phyloP scores from a whole-genome alignment of 2,888 invertebrate genomes.

The Brachynemurus nebulosus region DNA sequence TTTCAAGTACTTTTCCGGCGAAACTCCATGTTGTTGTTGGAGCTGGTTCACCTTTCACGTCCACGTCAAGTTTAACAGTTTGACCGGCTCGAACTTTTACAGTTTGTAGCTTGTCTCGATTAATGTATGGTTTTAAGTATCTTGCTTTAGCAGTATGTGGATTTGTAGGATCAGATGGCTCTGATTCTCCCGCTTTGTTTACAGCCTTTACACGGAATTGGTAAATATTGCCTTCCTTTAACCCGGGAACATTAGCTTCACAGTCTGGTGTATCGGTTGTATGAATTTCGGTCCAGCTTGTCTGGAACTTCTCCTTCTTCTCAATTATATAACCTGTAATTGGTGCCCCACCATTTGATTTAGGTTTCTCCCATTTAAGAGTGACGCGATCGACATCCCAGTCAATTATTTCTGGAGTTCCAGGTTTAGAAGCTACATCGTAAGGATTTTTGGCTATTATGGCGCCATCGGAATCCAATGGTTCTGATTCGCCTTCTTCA shows the following conservation, averaged over 20 bases:
- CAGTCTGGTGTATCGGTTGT: conserved; percentile 58
- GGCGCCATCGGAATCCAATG: conserved; percentile 77
- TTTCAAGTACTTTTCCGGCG: conserved; percentile 51
- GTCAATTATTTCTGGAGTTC: conserved; percentile 71
- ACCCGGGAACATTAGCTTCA: conserved; percentile 69
- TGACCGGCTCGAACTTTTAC: conserved; percentile 84
- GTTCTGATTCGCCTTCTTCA: conserved; percentile 91
- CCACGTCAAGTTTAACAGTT: conserved; percentile 80
- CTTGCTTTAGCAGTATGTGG: conserved; percentile 78
- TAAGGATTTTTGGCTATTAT: conserved; percentile 94
- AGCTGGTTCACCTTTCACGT: conserved; percentile 92
- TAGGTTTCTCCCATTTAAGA: conserved; percentile 69
- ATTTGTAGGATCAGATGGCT: conserved; percentile 79
- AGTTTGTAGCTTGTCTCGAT: conserved; percentile 82
- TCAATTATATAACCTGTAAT: conserved; percentile 81
- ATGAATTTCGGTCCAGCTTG: conserved; percentile 68
- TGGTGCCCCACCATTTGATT: conserved; percentile 62
- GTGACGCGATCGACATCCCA: conserved; percentile 84
- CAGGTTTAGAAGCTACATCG: conserved; percentile 75
- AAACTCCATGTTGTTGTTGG: conserved; percentile 78
- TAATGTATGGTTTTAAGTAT: conserved; percentile 85
- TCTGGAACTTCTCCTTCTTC: conserved; percentile 69
- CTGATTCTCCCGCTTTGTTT: conserved; percentile 88
- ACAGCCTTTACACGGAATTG: conserved; percentile 92
- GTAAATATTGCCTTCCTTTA: conserved; percentile 83